Evolutionary conservation across 1,140 invertebrate species (phyloP), one percentile per base, ranked within the genome.

Genomic region (Acromyrmex charruanus): DNA sequence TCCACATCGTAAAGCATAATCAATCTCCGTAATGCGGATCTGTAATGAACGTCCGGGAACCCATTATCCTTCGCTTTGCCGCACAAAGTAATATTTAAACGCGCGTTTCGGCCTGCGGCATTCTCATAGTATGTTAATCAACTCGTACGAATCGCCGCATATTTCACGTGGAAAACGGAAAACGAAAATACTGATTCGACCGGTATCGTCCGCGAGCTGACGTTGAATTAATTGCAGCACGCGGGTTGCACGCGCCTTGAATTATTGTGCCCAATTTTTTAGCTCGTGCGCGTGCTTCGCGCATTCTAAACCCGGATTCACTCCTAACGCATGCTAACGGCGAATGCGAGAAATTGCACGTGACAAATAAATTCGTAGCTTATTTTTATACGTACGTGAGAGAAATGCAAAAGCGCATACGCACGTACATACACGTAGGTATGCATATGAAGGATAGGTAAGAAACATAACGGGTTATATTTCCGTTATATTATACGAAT

Each of bases 141-240:
- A 71, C 68, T 75, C 75, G 65, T 77, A 69, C 74, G 74, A 61
- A 72, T 68, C 63, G 71, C 49, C 58, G 35, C 74, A 28, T 79
- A 85, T 85, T 72, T 82, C 85, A 65, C 58, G 25, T 44, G 44
- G 39, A 25, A 87, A 82, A 77, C 77, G 88, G 72, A 89, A 89
- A 89, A 75, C 58, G 55, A 75, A 75, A 84, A 84, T 61, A 74
- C 69, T 49, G 80, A 84, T 84, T 84, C 69, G 69, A 75, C 69
- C 18, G 51, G 51, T 79, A 89, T 90, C 79, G 66, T 77, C 80
- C 66, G 25, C 49, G 66, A 51, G 80, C 71, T 72, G 59, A 85
- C 65, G 86, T 87, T 89, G 88, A 89, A 89, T 89, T 89, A 89
- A 90, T 89, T 55, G 66, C 80, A 25, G 53, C 66, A 61, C 79